phyloP scores from a whole-genome alignment of 1,140 invertebrate genomes.

The Popillia japonica region DNA sequence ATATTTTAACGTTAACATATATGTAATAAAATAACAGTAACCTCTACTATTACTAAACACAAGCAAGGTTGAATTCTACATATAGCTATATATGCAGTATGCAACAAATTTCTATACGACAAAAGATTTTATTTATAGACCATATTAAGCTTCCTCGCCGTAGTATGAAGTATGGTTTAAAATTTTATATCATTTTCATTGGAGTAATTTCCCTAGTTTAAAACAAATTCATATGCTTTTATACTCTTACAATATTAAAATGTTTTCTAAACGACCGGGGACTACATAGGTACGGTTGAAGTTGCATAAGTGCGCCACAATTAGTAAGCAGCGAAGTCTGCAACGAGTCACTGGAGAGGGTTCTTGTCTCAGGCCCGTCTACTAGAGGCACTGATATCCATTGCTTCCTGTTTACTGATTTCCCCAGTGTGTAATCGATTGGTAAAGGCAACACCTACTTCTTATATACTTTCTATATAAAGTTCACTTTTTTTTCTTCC shows the following conservation, averaged over 20 bases:
- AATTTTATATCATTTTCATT: no score
- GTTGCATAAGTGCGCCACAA: conserved; percentile 22
- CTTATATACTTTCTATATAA: conserved; percentile 35
- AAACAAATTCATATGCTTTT: neutral
- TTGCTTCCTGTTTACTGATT: conserved; percentile 42
- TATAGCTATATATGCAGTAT: no score
- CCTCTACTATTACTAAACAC: no score
- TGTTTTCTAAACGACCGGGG: neutral
- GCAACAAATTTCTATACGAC: no score
- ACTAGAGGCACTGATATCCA: conserved; percentile 31
- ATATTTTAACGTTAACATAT: no score
- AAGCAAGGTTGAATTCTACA: no score
- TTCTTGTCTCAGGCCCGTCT: conserved; percentile 24
- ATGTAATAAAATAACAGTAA: no score
- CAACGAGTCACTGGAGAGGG: conserved; percentile 20
- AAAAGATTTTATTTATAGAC: no score
- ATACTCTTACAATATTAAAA: neutral
- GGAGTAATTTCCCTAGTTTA: neutral
- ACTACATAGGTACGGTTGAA: neutral
- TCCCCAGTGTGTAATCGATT: conserved; percentile 42
- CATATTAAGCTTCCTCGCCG: no score
- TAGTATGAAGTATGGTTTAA: no score
- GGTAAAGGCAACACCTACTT: conserved; percentile 29
- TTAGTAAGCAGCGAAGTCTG: conserved; percentile 28
- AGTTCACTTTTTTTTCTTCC: conserved; percentile 12